A percentile compares a stretch with the other conserved stretches of the same genome.
phyloP scores from a whole-genome alignment of 2,113 vertebrate species.

The Cacatua alba region DNA sequence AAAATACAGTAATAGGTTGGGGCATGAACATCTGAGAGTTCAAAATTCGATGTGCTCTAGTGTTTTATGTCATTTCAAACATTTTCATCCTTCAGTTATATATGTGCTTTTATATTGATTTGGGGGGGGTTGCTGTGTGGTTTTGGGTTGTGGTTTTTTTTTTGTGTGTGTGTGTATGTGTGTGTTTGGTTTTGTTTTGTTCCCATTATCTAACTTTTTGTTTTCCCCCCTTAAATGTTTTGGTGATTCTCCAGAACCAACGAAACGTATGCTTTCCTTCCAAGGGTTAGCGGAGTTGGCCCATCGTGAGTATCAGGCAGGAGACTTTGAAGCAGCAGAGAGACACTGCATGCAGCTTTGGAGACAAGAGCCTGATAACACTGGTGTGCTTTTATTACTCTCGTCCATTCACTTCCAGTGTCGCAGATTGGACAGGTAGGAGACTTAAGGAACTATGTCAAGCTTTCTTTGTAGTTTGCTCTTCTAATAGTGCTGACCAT shows the following conservation, averaged over 20 bases:
- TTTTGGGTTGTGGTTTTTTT: conserved; percentile 60
- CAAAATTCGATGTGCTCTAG: background rate
- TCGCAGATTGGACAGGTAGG: conserved; percentile 97
- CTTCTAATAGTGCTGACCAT: background rate
- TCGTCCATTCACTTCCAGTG: conserved; percentile 99
- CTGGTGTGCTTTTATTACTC: conserved; percentile 94
- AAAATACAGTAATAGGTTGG: background rate
- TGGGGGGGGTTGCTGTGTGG: conserved; percentile 13
- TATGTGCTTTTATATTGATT: background rate
- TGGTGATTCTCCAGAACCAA: conserved; percentile 97
- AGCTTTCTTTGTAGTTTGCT: background rate
- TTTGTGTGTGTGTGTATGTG: background rate
- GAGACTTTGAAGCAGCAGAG: conserved; percentile 98
- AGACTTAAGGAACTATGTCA: background rate
- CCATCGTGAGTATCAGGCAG: conserved; percentile 99
- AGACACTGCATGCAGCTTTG: conserved; percentile 99
- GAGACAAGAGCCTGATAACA: conserved; percentile 99
- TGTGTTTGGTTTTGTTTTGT: conserved; percentile 65
- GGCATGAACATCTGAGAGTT: background rate
- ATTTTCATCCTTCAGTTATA: conserved; percentile 72
- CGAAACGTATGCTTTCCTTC: conserved; percentile 99
- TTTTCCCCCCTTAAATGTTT: conserved; percentile 90
- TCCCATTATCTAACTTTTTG: conserved; percentile 94
- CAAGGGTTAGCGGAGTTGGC: conserved; percentile 99
- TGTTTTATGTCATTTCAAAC: conserved; percentile 56